These are phyloP conservation scores for Corella eumyota DNA, from an alignment of 23 tunicate genomes.

Conservation along the genomic window DNA sequence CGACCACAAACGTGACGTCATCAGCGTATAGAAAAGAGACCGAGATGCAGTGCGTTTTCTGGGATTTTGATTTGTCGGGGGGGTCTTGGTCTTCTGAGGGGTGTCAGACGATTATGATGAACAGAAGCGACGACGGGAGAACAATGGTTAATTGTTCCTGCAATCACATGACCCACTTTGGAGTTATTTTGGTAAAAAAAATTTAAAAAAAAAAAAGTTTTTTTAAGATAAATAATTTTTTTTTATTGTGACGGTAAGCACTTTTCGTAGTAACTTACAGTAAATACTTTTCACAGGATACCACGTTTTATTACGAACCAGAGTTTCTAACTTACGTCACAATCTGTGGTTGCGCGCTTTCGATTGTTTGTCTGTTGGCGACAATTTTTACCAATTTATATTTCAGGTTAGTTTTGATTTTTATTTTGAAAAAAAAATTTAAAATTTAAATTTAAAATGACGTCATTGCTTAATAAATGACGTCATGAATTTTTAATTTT, in stretches of 20 bases:
- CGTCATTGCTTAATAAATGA: too few species aligned
- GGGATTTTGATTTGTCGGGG: constrained; percentile 41
- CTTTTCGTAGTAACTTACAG: too few species aligned
- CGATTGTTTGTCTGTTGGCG: constrained; percentile 41
- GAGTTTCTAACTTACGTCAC: constrained; percentile 43
- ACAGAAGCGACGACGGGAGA: constrained; percentile 1
- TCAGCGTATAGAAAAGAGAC: constrained; percentile 2
- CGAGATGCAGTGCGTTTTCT: constrained; percentile 33
- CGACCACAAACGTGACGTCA: background rate
- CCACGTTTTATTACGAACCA: constrained; percentile 41
- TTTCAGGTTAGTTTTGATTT: constrained; percentile 40
- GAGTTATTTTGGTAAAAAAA: constrained; percentile 51
- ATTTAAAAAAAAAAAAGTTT: background rate
- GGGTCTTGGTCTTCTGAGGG: constrained; percentile 63
- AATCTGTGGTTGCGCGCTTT: constrained; percentile 44
- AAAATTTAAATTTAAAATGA: too few species aligned
- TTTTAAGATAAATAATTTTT: background rate
- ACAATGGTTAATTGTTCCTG: constrained; percentile 39
- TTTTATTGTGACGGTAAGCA: too few species aligned
- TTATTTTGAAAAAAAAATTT: too few species aligned
- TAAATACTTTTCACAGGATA: constrained; percentile 27
- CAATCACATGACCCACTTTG: constrained; percentile 85
- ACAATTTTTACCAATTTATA: constrained; percentile 42
- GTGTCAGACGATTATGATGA: constrained; percentile 16
- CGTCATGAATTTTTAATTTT: too few species aligned